Conservation (phyloP, 1,140 invertebrate genomes). For the Bactericera cockerelli region DNA sequence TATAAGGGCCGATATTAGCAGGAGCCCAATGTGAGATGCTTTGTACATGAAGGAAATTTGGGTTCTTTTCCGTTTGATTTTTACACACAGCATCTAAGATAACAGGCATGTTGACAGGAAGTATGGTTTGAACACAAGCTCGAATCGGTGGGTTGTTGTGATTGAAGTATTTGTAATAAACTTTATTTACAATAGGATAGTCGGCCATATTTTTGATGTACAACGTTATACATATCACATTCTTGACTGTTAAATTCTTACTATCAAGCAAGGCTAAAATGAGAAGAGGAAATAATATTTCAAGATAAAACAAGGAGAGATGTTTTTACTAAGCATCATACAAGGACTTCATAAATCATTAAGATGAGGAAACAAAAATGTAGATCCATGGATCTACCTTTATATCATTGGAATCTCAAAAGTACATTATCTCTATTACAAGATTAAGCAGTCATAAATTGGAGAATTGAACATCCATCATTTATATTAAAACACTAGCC, state of each 20-base stretch:
- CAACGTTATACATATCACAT: conserved; percentile 63
- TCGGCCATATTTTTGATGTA: conserved; percentile 67
- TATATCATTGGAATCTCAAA: no score
- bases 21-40: conserved; percentile 91
- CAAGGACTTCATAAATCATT: no score
- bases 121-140: conserved; percentile 67
- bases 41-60: conserved; percentile 67
- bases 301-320: conserved; percentile 15
- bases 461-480: no score
- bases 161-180: conserved; percentile 55
- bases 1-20: conserved; percentile 89
- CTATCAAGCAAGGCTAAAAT: conserved; percentile 37
- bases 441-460: no score
- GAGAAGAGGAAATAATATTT: conserved; percentile 17
- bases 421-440: no score
- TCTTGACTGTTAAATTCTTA: conserved; percentile 40
- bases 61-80: conserved; percentile 25
- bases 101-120: conserved; percentile 52
- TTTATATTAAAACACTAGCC: no score
- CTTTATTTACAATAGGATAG: conserved; percentile 58
- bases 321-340: background rate
- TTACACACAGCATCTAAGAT: conserved; percentile 62
- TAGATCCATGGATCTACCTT: no score
- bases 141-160: conserved; percentile 73
- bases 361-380: no score